Base-by-base conservation (phyloP, 2,888 invertebrate species). In the Leptinotarsa haldemani region DNA sequence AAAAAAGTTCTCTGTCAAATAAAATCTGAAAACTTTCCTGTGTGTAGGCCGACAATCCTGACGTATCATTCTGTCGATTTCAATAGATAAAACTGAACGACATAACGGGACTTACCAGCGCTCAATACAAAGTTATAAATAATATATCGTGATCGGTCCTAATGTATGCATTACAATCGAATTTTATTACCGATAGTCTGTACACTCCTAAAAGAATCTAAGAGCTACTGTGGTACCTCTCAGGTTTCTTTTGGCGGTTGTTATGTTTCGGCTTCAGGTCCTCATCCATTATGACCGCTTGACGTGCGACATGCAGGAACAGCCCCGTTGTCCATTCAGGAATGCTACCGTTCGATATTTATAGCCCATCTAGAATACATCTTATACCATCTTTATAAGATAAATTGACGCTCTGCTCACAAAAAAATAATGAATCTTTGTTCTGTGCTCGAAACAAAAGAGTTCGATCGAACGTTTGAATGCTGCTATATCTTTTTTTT, bases 301-400 rank as follows among this genome's bases (percentile, higher is more conserved):
- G 84, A 85, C 85, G 83, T 81, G 80, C 80, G 83, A 85, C 86
- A 86, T 83, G 85, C 83, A 84, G 84, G 83, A 84, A 85, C 84
- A 84, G 85, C 77, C 82, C 84, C 82, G 84, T 82, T 83, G 85
- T 82, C 84, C 85, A 84, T 84, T 84, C 80, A 84, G 85, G 86
- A 86, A 86, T 85, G 86, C 84, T 83, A 84, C 83, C 83, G 81
- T 80, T 82, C 83, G 81, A 85, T 85, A 85, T 86, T 86, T 86
- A 86, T 85, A 81, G 82, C 84, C 83, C 80, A 82, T 82, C 83
- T 83, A 80, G 81, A 81, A 83, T 84, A 84, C 83, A 84, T 84
- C 83, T 83, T 82, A 82, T 83, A 82, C 81, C 80, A 83, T 84
- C 82, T 82, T 83, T 83, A 82, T 78, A 81, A 83, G 84, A 83